These are phyloP conservation scores for Pemphigus obesinymphae DNA, from an alignment of 1,140 invertebrate species.

Conservation along the genomic window DNA sequence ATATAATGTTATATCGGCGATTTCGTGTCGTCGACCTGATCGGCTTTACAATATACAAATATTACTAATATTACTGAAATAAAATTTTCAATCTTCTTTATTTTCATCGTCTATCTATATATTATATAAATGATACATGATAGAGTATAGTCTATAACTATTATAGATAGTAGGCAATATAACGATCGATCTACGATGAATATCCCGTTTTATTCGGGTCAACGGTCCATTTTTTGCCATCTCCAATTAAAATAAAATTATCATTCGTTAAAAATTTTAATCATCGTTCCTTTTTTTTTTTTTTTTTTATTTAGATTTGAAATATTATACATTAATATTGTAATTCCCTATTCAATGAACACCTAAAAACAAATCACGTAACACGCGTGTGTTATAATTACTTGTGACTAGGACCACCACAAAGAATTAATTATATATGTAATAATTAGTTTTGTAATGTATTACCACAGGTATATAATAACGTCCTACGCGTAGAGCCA, in stretches of 20 bases:
- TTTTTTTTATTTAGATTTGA: too few relatives aligned
- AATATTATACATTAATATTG: too few relatives aligned
- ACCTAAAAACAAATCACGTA: not conserved
- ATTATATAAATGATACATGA: too few relatives aligned
- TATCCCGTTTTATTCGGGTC: not conserved
- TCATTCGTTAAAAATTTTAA: not conserved
- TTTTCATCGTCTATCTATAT: not conserved
- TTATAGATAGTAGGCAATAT: not conserved
- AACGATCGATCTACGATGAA: not conserved
- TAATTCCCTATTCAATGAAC: not conserved
- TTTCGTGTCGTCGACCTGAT: not conserved
- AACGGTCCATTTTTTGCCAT: not conserved
- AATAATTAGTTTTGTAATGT: slow-evolving; percentile 38
- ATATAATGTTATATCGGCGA: not conserved
- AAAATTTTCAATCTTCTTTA: not conserved
- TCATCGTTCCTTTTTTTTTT: too few relatives aligned
- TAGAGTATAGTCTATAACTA: not conserved
- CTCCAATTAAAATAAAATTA: not conserved
- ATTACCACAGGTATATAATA: slow-evolving; percentile 4
- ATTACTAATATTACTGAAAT: not conserved
- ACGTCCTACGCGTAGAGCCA: slow-evolving; percentile 21
- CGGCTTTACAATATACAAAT: not conserved
- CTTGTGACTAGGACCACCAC: not conserved
- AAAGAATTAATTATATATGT: slow-evolving; percentile 16
- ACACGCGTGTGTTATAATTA: not conserved